A percentile compares a stretch with the other conserved stretches of the same genome.
These are phyloP conservation scores for Geotrypetes seraphini DNA, from an alignment of 2,797 vertebrate genomes.

Conservation along the genomic window DNA sequence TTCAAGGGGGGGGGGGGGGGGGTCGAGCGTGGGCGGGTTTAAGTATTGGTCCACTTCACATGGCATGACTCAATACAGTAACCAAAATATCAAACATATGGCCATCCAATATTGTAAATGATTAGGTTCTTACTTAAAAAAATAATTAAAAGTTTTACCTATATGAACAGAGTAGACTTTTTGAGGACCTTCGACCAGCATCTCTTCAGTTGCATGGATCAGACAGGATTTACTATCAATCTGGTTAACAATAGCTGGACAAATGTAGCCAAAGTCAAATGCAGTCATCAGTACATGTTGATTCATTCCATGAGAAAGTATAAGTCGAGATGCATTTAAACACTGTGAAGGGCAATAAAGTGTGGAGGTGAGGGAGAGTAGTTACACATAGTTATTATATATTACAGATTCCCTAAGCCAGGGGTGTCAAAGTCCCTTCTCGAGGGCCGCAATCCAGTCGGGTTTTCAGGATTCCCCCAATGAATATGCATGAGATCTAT, in stretches of 20 bases:
- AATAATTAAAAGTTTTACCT: slow-evolving; percentile 37
- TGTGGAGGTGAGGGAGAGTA: background rate
- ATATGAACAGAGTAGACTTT: slow-evolving; percentile 59
- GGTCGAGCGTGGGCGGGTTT: too few species aligned
- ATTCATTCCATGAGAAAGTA: slow-evolving; percentile 75
- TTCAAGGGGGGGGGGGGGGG: too few species aligned
- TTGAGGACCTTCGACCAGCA: slow-evolving; percentile 44
- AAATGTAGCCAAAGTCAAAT: slow-evolving; percentile 77
- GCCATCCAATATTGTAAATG: background rate
- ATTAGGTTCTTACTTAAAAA: background rate
- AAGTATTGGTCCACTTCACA: too few species aligned
- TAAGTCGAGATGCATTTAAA: slow-evolving; percentile 72
- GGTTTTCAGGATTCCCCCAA: too few species aligned
- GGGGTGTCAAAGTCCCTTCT: too few species aligned
- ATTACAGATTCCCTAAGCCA: background rate
- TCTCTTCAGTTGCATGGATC: slow-evolving; percentile 51
- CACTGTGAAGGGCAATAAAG: slow-evolving; percentile 54
- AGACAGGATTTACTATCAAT: slow-evolving; percentile 76
- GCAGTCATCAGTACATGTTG: slow-evolving; percentile 53
- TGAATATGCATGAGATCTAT: too few species aligned
- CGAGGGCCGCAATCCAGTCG: too few species aligned
- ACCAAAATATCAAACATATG: background rate
- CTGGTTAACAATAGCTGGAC: slow-evolving; percentile 86
- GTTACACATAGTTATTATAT: too few species aligned
- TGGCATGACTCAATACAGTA: too few species aligned